Evolutionary conservation across 2,888 invertebrate genomes (phyloP).

Genomic region (Actias luna): DNA sequence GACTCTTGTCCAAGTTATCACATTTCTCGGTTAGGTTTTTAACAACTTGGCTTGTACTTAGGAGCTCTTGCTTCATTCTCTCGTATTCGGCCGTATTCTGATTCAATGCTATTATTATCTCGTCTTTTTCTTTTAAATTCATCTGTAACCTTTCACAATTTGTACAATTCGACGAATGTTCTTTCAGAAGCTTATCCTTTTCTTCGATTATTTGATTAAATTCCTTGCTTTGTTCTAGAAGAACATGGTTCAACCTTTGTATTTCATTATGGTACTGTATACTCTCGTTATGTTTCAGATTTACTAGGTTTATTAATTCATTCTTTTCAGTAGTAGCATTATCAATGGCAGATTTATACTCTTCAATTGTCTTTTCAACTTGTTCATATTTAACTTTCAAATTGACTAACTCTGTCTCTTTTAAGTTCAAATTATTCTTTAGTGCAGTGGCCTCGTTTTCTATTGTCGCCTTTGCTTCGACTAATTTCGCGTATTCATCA

Average conservation of each 20-base stretch:
- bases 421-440: conserved; percentile 39
- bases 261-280: conserved; percentile 92
- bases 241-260: conserved; percentile 85
- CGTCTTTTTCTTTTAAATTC: conserved; percentile 65
- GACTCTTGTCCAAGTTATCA: conserved; percentile 84
- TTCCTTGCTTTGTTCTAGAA: conserved; percentile 77
- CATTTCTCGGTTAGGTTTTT: conserved; percentile 85
- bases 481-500: conserved; percentile 53
- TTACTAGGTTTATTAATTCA: conserved; percentile 87
- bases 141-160: conserved; percentile 55
- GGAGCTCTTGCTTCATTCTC: conserved; percentile 67
- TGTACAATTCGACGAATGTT: conserved; percentile 40
- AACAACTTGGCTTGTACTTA: conserved; percentile 81
- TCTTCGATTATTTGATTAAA: conserved; percentile 58
- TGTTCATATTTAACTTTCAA: conserved; percentile 41
- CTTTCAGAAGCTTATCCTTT: conserved; percentile 48
- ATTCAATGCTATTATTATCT: conserved; percentile 58
- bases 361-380: conserved; percentile 47
- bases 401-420: conserved; percentile 49
- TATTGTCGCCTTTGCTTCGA: conserved; percentile 53
- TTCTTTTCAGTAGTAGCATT: conserved; percentile 80
- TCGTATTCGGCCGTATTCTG: conserved; percentile 50
- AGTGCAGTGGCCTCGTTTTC: conserved; percentile 49
- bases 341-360: conserved; percentile 55
- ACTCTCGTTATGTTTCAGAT: conserved; percentile 92